These are phyloP conservation scores for Lineus longissimus DNA, from an alignment of 1,140 invertebrate species.

Conservation along the genomic window DNA sequence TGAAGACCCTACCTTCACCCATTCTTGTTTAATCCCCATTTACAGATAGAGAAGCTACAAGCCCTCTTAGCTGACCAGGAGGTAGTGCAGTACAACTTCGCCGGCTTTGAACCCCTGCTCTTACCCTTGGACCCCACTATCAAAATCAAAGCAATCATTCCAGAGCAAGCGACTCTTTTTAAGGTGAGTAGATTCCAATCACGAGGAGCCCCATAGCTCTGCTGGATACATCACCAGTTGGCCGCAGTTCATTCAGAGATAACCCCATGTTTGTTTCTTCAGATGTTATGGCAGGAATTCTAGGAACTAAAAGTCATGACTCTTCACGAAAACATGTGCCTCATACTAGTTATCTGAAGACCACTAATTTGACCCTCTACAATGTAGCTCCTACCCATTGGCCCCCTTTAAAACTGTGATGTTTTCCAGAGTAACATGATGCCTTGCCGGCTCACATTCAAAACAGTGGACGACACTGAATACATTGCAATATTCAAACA, in stretches of 20 bases:
- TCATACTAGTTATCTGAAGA: too few species aligned
- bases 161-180: slow-evolving; percentile 82
- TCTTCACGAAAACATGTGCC: too few species aligned
- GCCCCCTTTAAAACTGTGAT: background rate
- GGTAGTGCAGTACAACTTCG: slow-evolving; percentile 79
- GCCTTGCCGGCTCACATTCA: slow-evolving; percentile 93
- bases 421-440: slow-evolving; percentile 78
- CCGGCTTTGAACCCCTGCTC: slow-evolving; percentile 70
- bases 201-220: background rate
- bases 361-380: too few species aligned
- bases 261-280: too few species aligned
- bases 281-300: too few species aligned
- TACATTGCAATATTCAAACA: slow-evolving; percentile 98
- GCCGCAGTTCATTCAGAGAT: too few species aligned
- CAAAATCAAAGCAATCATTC: slow-evolving; percentile 82
- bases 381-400: too few species aligned
- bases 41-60: slow-evolving; percentile 70
- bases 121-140: slow-evolving; percentile 90
- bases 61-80: slow-evolving; percentile 73
- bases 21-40: slow-evolving; percentile 9
- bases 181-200: slow-evolving; percentile 57
- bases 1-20: too few species aligned
- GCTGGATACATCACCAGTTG: too few species aligned
- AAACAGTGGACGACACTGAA: slow-evolving; percentile 72
- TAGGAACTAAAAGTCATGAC: too few species aligned